Evolutionary conservation across 2,888 invertebrate genomes (phyloP).

Genomic region (Pharmacophagus antenor): DNA sequence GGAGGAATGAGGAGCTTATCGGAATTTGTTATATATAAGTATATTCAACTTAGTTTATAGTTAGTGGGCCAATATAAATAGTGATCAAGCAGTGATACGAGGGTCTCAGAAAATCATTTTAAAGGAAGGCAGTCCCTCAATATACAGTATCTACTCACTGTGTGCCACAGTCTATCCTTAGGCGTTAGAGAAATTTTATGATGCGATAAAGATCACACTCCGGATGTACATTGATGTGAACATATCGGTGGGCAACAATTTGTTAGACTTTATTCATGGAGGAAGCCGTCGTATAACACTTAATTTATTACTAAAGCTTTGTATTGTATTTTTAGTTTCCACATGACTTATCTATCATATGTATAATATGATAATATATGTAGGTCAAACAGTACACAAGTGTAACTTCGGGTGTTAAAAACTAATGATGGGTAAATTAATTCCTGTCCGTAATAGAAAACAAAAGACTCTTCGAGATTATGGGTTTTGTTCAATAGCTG

Average conservation of each 20-base stretch:
- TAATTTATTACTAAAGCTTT: too few species aligned
- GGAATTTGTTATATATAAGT: constrained; percentile 73
- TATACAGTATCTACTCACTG: constrained; percentile 60
- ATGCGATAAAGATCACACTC: constrained; percentile 69
- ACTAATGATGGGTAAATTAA: too few species aligned
- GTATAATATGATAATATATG: too few species aligned
- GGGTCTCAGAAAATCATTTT: constrained; percentile 71
- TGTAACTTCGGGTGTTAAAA: too few species aligned
- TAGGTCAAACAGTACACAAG: too few species aligned
- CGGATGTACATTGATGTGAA: constrained; percentile 3
- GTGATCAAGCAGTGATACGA: constrained; percentile 57
- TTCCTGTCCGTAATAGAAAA: too few species aligned
- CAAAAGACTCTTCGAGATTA: too few species aligned
- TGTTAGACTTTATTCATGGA: neutral
- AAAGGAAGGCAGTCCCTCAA: constrained; percentile 58
- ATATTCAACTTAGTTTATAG: constrained; percentile 61
- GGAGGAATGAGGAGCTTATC: constrained; percentile 69
- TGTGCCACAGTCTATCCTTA: constrained; percentile 66
- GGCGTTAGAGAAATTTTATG: constrained; percentile 75
- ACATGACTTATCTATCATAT: too few species aligned
- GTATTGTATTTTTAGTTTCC: too few species aligned
- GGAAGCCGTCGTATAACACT: too few species aligned
- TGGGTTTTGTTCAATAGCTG: too few species aligned
- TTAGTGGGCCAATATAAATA: constrained; percentile 37
- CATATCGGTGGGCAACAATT: neutral